Conservation (phyloP, 2,113 vertebrate genomes). For the Gasterosteus aculeatus region DNA sequence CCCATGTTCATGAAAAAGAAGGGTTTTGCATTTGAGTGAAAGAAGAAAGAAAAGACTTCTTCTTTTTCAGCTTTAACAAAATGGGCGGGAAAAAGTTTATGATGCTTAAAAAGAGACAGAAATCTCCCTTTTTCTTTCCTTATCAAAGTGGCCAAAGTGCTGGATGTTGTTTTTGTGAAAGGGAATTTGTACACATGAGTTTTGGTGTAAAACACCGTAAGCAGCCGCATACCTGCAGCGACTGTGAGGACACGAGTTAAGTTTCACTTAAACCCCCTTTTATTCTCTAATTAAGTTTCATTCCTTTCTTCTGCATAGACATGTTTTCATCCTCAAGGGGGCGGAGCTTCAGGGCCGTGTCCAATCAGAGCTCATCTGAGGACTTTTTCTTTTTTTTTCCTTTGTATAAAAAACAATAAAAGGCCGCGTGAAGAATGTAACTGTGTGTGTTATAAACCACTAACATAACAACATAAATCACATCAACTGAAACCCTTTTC, state of each 20-base stretch:
- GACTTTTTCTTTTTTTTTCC: not conserved
- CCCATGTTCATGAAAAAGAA: not conserved
- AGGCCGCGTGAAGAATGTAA: not conserved
- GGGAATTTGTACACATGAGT: no score
- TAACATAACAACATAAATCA: no score
- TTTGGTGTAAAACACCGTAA: no score
- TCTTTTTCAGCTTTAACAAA: not conserved
- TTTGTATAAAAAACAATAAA: no score
- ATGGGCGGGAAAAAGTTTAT: not conserved
- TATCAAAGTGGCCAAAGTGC: no score
- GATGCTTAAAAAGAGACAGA: not conserved
- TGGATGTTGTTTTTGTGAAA: no score
- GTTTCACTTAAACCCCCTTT: constrained; percentile 12
- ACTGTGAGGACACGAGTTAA: not conserved
- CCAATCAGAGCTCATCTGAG: not conserved
- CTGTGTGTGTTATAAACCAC: not conserved
- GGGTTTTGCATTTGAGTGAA: not conserved
- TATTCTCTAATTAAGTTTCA: not conserved
- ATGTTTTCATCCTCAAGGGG: not conserved
- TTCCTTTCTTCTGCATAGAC: not conserved
- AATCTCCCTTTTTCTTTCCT: no score
- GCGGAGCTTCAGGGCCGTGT: not conserved
- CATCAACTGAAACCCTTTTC: not conserved
- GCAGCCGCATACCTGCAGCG: no score
- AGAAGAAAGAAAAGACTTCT: not conserved